Evolutionary conservation across 2,113 vertebrate genomes (phyloP).

Genomic region (Mus musculus): GRCm39 chr14:82918501-82919000

Average conservation of each 20-base stretch:
- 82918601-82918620: not conserved
- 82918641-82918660: not conserved
- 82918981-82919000: not conserved
- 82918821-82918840: not conserved
- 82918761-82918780: not conserved
- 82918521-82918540: not conserved
- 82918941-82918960: not conserved
- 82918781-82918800: not conserved
- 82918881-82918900: not conserved
- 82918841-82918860: not conserved
- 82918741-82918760: too few relatives aligned
- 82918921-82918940: not conserved
- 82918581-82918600: not conserved
- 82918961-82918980: not conserved
- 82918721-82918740: not conserved
- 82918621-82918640: not conserved
- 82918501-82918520: not conserved
- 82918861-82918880: not conserved
- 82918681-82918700: not conserved
- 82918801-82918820: not conserved
- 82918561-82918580: conserved; percentile 18
- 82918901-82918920: not conserved
- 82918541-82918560: not conserved
- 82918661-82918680: not conserved
- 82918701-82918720: accelerated